A percentile compares a stretch with the other conserved stretches of the same genome.
These are phyloP conservation scores for Acleris emargana DNA, from an alignment of 2,888 invertebrate species.

Conservation along the genomic window DNA sequence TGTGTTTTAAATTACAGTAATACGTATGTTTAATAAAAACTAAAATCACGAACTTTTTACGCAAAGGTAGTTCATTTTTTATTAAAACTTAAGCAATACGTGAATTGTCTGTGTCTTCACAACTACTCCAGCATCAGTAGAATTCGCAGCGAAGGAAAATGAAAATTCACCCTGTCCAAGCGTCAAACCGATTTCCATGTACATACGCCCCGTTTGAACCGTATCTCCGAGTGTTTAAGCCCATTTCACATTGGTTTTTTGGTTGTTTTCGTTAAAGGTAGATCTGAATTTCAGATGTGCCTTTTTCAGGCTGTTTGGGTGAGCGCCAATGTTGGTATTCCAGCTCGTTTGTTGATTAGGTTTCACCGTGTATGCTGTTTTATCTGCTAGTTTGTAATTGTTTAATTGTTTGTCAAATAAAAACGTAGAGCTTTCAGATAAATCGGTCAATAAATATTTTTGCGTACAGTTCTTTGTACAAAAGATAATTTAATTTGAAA, in stretches of 20 bases:
- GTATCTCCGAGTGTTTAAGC: conserved; percentile 17
- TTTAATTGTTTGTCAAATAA: background rate
- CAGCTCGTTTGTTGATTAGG: conserved; percentile 27
- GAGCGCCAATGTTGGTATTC: conserved; percentile 26
- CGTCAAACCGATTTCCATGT: conserved; percentile 30
- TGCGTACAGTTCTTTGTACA: no score
- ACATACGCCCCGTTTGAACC: conserved; percentile 20
- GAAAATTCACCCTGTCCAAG: conserved; percentile 34
- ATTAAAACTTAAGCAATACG: background rate
- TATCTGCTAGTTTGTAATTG: conserved; percentile 1
- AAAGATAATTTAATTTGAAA: no score
- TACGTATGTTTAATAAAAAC: no score
- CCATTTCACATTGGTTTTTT: conserved; percentile 21
- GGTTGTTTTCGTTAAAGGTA: conserved; percentile 25
- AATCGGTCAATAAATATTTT: no score
- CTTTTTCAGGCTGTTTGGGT: conserved; percentile 30
- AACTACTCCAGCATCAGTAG: conserved; percentile 1
- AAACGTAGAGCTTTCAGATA: background rate
- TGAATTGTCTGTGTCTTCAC: conserved; percentile 16
- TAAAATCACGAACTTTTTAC: no score
- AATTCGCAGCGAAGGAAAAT: conserved; percentile 25
- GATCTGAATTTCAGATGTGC: conserved; percentile 32
- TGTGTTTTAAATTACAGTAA: no score
- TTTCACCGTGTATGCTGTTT: conserved; percentile 14
- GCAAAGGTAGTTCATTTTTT: no score